Evolutionary conservation across 2,888 invertebrate species (phyloP), one percentile per base, ranked within the genome.

Genomic region (Lepidocyrtoides sp.): DNA sequence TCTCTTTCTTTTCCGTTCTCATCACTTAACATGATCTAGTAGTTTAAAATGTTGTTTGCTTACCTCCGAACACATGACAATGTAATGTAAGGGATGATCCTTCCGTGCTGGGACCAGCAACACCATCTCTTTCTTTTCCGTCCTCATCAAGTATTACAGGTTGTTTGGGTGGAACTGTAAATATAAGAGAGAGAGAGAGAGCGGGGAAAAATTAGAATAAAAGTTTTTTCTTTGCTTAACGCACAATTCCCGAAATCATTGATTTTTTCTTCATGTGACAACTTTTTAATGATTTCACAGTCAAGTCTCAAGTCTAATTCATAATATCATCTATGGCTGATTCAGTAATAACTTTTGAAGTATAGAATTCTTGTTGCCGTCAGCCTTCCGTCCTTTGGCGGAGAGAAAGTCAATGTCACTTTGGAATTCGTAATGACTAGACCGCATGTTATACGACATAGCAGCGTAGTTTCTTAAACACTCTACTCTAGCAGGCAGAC

Each of bases 41-140:
- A n/a, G n/a, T n/a, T n/a, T n/a, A n/a, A n/a, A n/a, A n/a, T n/a
- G n/a, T n/a, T n/a, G n/a, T n/a, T n/a, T n/a, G 2, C 84, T 97
- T 96, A 97, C 98, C 98, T 94, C 98, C 98, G 92, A 97, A 97
- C 51, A 98, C 98, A 93, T 98, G 96, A 95, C 98, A 98, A 89
- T 97, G 98, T 94, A 98, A 96, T 86, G 97, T 96, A 93, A 98
- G 97, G 94, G 98, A 97, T 94, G 98, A 98, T 0, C 97, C 98
- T 95, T 98, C 98, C 95, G 97, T 97, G 95, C 98, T 97, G 0
- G 98, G 98, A 2, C 98, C 98, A 60, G 98, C 96, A 66, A 97
- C 97, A 14, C 97, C 97, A 95, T 98, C 98, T 95, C 98, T 96
- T 95, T 97, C 97, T 93, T 97, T 97, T 63, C 98, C 98, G 96